phyloP scores from a whole-genome alignment of 2,113 vertebrate genomes.

The Caracal caracal region DNA sequence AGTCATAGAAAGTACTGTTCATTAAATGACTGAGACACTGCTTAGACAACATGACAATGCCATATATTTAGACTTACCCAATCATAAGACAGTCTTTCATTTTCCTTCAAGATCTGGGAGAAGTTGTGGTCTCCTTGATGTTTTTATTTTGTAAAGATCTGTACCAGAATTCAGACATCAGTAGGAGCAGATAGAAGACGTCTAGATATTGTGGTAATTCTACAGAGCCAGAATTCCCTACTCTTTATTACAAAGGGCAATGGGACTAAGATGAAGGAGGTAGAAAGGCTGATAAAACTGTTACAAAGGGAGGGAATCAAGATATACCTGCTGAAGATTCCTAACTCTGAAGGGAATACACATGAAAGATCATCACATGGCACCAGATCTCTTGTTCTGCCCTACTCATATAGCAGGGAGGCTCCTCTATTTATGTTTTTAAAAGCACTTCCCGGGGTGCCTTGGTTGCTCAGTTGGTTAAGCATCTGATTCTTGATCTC shows the following conservation, averaged over 20 bases:
- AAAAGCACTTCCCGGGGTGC: neutral
- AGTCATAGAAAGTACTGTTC: neutral
- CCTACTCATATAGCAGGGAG: neutral
- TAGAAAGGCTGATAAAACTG: neutral
- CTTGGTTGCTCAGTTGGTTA: too few relatives aligned
- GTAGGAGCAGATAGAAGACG: neutral
- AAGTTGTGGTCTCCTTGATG: neutral
- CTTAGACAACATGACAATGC: neutral
- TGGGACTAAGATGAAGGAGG: neutral
- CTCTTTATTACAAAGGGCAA: neutral
- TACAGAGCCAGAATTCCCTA: neutral
- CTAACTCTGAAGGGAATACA: neutral
- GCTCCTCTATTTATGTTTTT: neutral
- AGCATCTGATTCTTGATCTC: too few relatives aligned
- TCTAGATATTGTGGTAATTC: neutral
- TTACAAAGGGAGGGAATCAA: neutral
- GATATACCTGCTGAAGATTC: neutral
- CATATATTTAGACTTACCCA: neutral
- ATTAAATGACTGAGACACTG: neutral
- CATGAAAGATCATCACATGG: neutral
- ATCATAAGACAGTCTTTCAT: neutral
- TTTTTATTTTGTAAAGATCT: slow-evolving; percentile 31
- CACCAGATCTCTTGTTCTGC: neutral
- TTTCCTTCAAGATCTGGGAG: neutral
- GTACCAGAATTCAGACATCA: neutral